Percentiles rank a stretch among this genome's conserved stretches.
Conservation (phyloP, 2,888 invertebrate genomes). For the Leptogaster cylindrica region DNA sequence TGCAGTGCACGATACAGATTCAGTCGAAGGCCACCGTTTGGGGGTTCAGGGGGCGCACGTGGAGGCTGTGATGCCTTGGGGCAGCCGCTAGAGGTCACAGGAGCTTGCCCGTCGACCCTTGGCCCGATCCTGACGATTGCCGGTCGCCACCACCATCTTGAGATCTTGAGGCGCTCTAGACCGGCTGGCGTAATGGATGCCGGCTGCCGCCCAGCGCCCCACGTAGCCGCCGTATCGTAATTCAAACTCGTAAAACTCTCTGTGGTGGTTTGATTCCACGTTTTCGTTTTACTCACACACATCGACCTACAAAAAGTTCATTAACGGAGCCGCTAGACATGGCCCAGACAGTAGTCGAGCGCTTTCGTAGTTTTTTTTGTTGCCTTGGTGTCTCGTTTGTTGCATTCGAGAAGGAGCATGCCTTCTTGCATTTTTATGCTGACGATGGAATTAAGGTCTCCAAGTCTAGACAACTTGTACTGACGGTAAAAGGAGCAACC, state of each 20-base stretch:
- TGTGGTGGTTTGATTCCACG: constrained; percentile 28
- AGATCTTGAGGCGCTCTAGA: constrained; percentile 24
- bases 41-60: no score
- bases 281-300: constrained; percentile 47
- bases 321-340: constrained; percentile 61
- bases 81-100: no score
- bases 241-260: constrained; percentile 20
- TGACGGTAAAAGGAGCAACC: constrained; percentile 38
- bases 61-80: no score
- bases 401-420: constrained; percentile 41
- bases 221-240: constrained; percentile 20
- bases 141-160: no score
- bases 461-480: constrained; percentile 40
- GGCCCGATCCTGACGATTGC: no score
- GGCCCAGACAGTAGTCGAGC: constrained; percentile 59
- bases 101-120: no score
- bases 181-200: constrained; percentile 29
- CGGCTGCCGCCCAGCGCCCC: constrained; percentile 1
- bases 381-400: constrained; percentile 35
- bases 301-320: constrained; percentile 63
- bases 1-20: no score
- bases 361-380: constrained; percentile 36
- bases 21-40: no score
- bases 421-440: constrained; percentile 39
- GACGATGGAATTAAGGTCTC: constrained; percentile 40